phyloP scores from a whole-genome alignment of 2,797 vertebrate genomes.

The Megaceryle alcyon region DNA sequence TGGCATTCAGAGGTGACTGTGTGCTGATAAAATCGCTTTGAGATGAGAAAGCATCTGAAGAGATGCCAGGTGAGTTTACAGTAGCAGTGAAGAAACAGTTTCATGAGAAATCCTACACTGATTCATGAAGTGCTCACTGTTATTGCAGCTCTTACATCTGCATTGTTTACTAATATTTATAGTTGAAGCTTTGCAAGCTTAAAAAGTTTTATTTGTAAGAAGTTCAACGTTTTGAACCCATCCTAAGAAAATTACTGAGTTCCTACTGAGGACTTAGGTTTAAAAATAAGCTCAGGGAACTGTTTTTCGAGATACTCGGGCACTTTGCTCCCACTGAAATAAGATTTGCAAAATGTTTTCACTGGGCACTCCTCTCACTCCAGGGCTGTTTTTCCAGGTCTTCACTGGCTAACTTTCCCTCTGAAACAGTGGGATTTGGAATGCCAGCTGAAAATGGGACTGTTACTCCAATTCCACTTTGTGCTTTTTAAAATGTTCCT shows the following conservation, averaged over 20 bases:
- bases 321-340: neutral
- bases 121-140: neutral
- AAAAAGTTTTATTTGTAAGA: conserved; percentile 27
- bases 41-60: neutral
- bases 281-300: neutral
- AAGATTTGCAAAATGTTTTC: neutral
- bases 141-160: neutral
- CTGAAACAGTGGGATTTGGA: neutral
- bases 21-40: neutral
- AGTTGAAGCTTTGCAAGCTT: conserved; percentile 4
- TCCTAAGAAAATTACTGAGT: neutral
- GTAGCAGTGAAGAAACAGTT: neutral
- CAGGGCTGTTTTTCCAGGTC: neutral
- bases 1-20: neutral
- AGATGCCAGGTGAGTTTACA: conserved; percentile 30
- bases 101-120: neutral
- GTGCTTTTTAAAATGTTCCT: neutral
- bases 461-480: neutral
- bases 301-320: neutral
- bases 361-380: neutral
- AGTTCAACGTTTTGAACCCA: conserved; percentile 12
- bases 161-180: conserved; percentile 51
- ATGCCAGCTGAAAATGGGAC: neutral
- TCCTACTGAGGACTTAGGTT: neutral
- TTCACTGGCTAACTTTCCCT: neutral